Evolutionary conservation across 2,113 vertebrate species (phyloP).

Genomic region (Aptenodytes forsteri): DNA sequence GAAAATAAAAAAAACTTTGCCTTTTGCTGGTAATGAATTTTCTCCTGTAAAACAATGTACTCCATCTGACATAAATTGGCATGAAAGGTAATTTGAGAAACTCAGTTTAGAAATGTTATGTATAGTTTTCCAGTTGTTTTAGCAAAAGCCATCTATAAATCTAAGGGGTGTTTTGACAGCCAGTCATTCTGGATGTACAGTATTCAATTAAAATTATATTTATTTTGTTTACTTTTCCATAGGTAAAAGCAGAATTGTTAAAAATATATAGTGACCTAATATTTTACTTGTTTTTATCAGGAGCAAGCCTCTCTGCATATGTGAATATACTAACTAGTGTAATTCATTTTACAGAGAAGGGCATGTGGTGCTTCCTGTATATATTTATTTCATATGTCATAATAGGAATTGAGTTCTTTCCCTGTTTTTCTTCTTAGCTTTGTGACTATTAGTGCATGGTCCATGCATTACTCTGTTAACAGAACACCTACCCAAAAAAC

Average conservation of each 20-base stretch:
- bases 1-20: not conserved
- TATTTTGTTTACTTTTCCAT: not conserved
- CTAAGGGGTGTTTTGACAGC: not conserved
- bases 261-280: not conserved
- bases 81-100: constrained; percentile 5
- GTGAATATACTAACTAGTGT: not conserved
- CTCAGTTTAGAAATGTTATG: not conserved
- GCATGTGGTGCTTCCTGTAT: not conserved
- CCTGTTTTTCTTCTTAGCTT: not conserved
- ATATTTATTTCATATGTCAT: not conserved
- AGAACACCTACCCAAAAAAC: not conserved
- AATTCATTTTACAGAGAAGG: not conserved
- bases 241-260: not conserved
- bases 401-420: not conserved
- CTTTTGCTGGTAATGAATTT: not conserved
- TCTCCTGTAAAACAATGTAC: not conserved
- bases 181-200: not conserved
- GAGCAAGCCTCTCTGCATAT: not conserved
- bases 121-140: constrained; percentile 5
- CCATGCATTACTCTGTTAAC: not conserved
- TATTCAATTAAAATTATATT: not conserved
- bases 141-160: not conserved
- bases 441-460: not conserved
- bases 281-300: not conserved
- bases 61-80: not conserved